Evolutionary conservation across 2,113 vertebrate genomes (phyloP).

Genomic region (Apodemus speciosus): DNA sequence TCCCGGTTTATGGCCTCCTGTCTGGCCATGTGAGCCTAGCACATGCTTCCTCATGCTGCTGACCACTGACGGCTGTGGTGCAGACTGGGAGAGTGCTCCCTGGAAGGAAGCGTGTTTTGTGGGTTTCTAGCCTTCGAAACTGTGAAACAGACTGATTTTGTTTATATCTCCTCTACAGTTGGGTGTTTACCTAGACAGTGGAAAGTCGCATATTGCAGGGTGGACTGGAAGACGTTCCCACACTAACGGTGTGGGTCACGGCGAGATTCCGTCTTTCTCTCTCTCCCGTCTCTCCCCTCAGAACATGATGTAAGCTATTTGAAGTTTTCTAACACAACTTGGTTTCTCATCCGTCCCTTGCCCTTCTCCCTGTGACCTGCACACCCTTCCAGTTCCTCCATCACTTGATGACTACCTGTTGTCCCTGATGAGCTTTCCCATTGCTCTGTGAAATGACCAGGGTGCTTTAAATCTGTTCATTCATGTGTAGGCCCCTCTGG

Average conservation of each 20-base stretch:
- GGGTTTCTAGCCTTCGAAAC: neutral
- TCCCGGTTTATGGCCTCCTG: neutral
- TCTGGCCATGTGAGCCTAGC: neutral
- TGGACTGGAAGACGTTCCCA: neutral
- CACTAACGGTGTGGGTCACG: neutral
- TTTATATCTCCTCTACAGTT: neutral
- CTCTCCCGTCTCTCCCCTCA: neutral
- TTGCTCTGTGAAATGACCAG: neutral
- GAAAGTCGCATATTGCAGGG: neutral
- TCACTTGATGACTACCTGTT: neutral
- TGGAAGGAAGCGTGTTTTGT: neutral
- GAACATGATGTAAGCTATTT: neutral
- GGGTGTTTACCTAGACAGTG: neutral
- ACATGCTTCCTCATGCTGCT: neutral
- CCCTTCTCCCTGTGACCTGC: neutral
- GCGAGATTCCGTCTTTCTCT: neutral
- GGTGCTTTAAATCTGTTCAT: neutral
- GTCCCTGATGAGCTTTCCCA: neutral
- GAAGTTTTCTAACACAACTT: neutral
- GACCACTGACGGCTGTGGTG: too few species aligned
- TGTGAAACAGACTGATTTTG: neutral
- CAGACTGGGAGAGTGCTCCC: neutral
- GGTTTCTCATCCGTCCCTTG: neutral
- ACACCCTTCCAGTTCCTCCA: neutral
- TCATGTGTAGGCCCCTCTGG: neutral